phyloP scores from a whole-genome alignment of 37 sponge, comb jelly and placozoan genomes.

The Halichondria panicea region DNA sequence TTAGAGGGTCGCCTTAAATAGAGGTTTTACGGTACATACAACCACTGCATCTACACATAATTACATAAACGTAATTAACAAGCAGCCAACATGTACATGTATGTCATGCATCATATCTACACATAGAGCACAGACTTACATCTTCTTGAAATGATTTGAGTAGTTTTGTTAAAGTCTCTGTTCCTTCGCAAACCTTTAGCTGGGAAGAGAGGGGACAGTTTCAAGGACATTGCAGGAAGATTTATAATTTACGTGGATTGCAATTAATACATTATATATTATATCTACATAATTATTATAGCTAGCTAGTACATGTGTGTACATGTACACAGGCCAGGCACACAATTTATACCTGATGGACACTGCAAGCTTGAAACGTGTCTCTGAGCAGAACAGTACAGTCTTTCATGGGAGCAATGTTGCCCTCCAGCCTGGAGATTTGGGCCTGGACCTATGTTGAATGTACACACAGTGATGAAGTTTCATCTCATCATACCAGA shows the following conservation, averaged over 20 bases:
- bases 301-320: too few species aligned
- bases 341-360: constrained; percentile 36
- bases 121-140: too few species aligned
- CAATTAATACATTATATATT: background rate
- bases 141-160: constrained; percentile 22
- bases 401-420: constrained; percentile 28
- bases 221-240: background rate
- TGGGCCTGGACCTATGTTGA: constrained; percentile 14
- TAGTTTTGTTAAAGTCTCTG: constrained; percentile 18
- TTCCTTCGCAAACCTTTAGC: constrained; percentile 34
- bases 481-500: background rate
- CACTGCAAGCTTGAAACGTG: constrained; percentile 32
- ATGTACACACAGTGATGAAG: background rate
- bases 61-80: background rate
- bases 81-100: too few species aligned
- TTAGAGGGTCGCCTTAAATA: too few species aligned
- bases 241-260: background rate
- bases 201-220: background rate
- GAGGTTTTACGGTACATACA: too few species aligned
- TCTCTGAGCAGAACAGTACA: constrained; percentile 31
- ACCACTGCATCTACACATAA: background rate
- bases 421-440: constrained; percentile 31
- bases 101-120: too few species aligned
- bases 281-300: background rate
- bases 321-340: background rate